Evolutionary conservation across 1,140 invertebrate species (phyloP), one percentile per base, ranked within the genome.

Genomic region (Branchinecta lynchi): DNA sequence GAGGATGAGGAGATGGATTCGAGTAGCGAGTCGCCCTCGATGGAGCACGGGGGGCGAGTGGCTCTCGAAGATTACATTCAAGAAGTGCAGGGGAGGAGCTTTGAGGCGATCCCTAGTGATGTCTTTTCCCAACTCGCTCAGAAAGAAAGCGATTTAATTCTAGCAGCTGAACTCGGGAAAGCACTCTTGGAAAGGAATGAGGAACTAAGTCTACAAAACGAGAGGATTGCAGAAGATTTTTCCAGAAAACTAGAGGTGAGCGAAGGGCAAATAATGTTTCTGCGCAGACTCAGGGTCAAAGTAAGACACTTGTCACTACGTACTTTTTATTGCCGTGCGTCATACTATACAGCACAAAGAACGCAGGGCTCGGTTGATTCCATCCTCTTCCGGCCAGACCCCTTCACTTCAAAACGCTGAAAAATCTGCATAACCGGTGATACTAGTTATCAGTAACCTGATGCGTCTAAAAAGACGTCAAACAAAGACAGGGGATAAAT

Each of bases 161-260:
- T 97, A 67, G 93, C 94, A 0, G 94, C 94, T 0, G 93, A 97
- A 78, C 80, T 98, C 45, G 94, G 94, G 21, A 96, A 96, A 78
- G 93, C 93, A 0, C 80, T 98, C 66, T 81, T 98, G 68, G 93
- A 96, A 74, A 91, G 92, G 76, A 98, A 96, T 77, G 89, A 95
- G 76, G 90, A 96, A 76, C 80, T 97, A 68, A 89, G 87, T 72
- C 85, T 86, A 72, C 88, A 92, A 75, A 88, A 92, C 77, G 93
- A 96, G 73, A 83, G 84, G 67, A 79, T 91, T 10, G 82, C 87
- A 5, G 93, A 96, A 75, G 91, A 96, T 74, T 96, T 89, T 79
- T 88, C 87, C n/a, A 85, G 84, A 70, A 93, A 93, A 84, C 80
- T 96, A 71, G 93, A 96, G 89, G 94, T 96, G 77, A 86, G 83